Conservation (phyloP, 1,140 invertebrate genomes). For the Drosophila bipectinata region DNA sequence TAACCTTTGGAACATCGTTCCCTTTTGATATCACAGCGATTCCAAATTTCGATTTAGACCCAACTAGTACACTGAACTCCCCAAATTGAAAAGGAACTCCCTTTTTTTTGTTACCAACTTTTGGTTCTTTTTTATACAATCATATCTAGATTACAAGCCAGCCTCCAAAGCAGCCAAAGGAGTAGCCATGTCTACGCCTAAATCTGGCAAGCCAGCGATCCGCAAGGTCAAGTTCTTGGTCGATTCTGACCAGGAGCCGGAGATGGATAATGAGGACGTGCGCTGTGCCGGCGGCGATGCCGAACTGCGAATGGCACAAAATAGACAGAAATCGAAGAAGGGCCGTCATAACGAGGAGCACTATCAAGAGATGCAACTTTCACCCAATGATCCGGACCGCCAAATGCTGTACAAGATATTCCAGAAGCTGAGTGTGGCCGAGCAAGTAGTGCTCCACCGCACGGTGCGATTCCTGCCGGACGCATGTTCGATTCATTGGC, state of each 20-base stretch:
- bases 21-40: not conserved
- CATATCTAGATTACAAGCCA: not conserved
- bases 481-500: conserved; percentile 18
- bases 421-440: conserved; percentile 18
- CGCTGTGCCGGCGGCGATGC: not conserved
- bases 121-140: conserved; percentile 1
- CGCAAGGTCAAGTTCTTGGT: not conserved
- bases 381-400: not conserved
- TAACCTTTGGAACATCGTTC: not conserved
- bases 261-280: not conserved
- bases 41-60: not conserved
- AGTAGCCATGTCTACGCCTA: not conserved
- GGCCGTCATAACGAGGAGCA: no score
- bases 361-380: no score
- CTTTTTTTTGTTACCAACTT: not conserved
- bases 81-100: conserved; percentile 4
- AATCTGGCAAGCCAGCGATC: not conserved
- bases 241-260: not conserved
- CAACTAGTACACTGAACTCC: conserved; percentile 1
- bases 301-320: not conserved
- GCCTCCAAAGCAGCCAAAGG: not conserved
- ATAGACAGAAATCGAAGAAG: no score
- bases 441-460: conserved; percentile 19
- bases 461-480: not conserved
- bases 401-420: not conserved